A percentile compares a stretch with the other conserved stretches of the same genome.
phyloP scores from a whole-genome alignment of 1,140 invertebrate species.

The Acromyrmex charruanus region DNA sequence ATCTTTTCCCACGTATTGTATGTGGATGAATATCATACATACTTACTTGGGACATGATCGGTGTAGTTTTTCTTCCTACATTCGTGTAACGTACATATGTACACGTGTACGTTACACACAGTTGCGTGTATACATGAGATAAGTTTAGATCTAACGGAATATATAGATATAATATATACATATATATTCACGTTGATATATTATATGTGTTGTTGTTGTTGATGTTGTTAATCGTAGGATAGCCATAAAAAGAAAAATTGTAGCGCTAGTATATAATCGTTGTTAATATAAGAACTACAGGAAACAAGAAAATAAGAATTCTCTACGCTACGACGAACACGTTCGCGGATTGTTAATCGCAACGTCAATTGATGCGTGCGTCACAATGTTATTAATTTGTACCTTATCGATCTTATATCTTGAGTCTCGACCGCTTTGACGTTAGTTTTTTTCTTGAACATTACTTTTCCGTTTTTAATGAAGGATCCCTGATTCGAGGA shows the following conservation, averaged over 20 bases:
- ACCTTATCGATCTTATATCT: slow-evolving; percentile 14
- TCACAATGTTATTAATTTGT: slow-evolving; percentile 41
- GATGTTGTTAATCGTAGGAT: slow-evolving; percentile 84
- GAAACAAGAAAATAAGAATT: slow-evolving; percentile 10
- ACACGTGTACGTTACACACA: neutral
- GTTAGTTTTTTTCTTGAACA: neutral
- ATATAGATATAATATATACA: slow-evolving; percentile 65
- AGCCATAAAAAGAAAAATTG: slow-evolving; percentile 65
- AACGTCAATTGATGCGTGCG: slow-evolving; percentile 30
- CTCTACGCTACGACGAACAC: slow-evolving; percentile 32
- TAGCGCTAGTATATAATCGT: slow-evolving; percentile 68
- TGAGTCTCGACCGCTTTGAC: slow-evolving; percentile 19
- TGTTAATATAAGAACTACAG: slow-evolving; percentile 60
- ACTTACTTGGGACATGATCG: slow-evolving; percentile 34
- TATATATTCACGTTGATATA: slow-evolving; percentile 83
- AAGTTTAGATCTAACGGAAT: slow-evolving; percentile 50
- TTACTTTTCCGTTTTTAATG: neutral
- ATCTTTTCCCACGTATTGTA: slow-evolving; percentile 30
- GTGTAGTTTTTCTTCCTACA: slow-evolving; percentile 67
- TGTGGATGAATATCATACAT: slow-evolving; percentile 5
- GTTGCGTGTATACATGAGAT: slow-evolving; percentile 26
- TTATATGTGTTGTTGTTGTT: slow-evolving; percentile 85
- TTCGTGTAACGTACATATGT: slow-evolving; percentile 58
- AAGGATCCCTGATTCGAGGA: neutral
- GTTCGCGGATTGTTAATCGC: slow-evolving; percentile 45